Evolutionary conservation across 2,888 invertebrate species (phyloP), one percentile per base, ranked within the genome.

Genomic region (Nipponacmea schrenckii): DNA sequence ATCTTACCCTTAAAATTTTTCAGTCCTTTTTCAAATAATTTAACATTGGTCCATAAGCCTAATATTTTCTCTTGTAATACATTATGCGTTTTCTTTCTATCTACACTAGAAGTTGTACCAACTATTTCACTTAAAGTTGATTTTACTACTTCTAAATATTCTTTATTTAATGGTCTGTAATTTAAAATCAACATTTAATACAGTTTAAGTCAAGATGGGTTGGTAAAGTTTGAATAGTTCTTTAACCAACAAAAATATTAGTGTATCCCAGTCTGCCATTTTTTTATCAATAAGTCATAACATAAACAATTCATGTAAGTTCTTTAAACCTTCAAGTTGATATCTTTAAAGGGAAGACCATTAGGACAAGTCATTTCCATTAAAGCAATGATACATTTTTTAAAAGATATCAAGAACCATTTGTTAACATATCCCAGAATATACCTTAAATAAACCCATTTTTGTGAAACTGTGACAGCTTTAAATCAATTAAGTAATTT

Each of bases 31-130:
- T 90, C 89, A 85, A 89, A 90, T 68, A 90, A 81, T 68, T 83
- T 83, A 31, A 88, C 85, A 77, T 89, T 89, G 44, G 84, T 85
- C 83, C 90, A 86, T 2, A 95, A 90, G 68, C 93, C 92, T 85
- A 95, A 94, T 3, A 97, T 90, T 86, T 94, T 94, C 81, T 96
- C 95, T 89, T 95, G 94, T 50, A 95, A 90, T 71, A 94, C 93
- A 5, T 93, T 93, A 87, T 95, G 94, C 0, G 93, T 94, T 87
- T 94, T 94, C 79, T 95, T 92, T 56, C 87, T 84, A 26, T 84
- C 86, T 78, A 94, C 90, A 83, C 92, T 93, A 14, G 92, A 92
- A 85, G 93, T 92, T 80, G 94, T 92, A 7, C 84, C 85, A n/a
- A 94, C 90, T 24, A 93, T 92, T 74, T 93, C 93, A 78, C 94